phyloP scores from a whole-genome alignment of 2,113 vertebrate genomes.

The Tenebrosternarchus preto region DNA sequence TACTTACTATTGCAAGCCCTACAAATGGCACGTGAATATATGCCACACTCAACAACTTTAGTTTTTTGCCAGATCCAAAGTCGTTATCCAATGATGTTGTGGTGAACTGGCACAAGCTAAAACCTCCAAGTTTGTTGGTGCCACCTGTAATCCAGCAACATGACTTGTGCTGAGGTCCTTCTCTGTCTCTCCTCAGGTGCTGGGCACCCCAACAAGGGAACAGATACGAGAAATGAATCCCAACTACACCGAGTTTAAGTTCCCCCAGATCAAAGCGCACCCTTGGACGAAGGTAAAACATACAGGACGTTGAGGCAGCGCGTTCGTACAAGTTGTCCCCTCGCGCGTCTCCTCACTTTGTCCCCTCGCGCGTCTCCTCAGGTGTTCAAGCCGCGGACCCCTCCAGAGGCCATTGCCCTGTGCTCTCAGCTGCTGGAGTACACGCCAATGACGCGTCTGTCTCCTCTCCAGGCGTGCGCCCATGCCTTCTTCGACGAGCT shows the following conservation, averaged over 20 bases:
- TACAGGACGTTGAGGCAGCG: background rate
- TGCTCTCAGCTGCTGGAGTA: slow-evolving; percentile 89
- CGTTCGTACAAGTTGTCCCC: background rate
- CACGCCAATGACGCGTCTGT: slow-evolving; percentile 89
- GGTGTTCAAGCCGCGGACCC: slow-evolving; percentile 75
- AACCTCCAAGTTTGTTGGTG: too few species aligned
- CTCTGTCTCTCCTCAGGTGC: slow-evolving; percentile 70
- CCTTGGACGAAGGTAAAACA: slow-evolving; percentile 95
- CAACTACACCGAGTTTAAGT: slow-evolving; percentile 98
- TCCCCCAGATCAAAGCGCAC: slow-evolving; percentile 98
- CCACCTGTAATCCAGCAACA: background rate
- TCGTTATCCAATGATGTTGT: too few species aligned
- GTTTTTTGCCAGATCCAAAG: too few species aligned
- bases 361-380: slow-evolving; percentile 37
- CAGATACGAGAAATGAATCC: slow-evolving; percentile 99
- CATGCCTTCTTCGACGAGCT: slow-evolving; percentile 97
- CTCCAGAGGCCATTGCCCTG: slow-evolving; percentile 74
- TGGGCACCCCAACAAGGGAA: slow-evolving; percentile 94
- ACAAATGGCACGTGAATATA: too few species aligned
- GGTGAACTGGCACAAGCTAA: too few species aligned
- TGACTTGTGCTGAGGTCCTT: background rate
- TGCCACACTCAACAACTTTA: too few species aligned
- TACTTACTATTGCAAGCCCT: too few species aligned
- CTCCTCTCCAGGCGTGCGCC: slow-evolving; percentile 92
- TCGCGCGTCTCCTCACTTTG: background rate